Evolutionary conservation across 2,113 vertebrate genomes (phyloP), one percentile per base, ranked within the genome.

Genomic region (Callionymus lyra): DNA sequence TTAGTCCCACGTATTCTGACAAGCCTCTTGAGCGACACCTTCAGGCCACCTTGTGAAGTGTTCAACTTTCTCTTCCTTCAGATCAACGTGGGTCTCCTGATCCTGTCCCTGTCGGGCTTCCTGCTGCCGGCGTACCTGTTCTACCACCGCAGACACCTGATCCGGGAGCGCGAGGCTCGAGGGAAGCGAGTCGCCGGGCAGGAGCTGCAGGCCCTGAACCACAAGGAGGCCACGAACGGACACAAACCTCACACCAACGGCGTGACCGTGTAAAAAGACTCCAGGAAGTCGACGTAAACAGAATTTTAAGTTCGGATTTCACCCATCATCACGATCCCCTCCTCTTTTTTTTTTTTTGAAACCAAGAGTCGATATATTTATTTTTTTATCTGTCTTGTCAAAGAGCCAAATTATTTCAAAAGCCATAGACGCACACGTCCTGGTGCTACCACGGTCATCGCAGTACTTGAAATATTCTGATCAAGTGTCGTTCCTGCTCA

Each of bases 51-150:
- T n/a, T n/a, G n/a, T n/a, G n/a, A n/a, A n/a, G n/a, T n/a, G 5
- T 39, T 10, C 17, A 17, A 16, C 38, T 46, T 6, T 37, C 5
- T n/a, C 12, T 12, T 12, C 52, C 6, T 37, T 16, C 19, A 86
- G 84, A 85, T 87, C 58, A 85, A 86, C 51, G 4, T 91, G 11
- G 63, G 84, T 10, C 80, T 91, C 56, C 76, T 91, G 50, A 47
- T 91, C 35, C 53, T 78, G 56, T 90, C 90, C 0, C 16, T 90
- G 5, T 33, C 74, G 17, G 89, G 88, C 16, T 92, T 89, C 74
- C 64, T 91, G 63, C 72, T 91, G 44, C 91, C 90, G 0, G 81
- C 67, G 37, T 92, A 90, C 74, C 82, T 91, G 61, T 81, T 81
- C 63, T 84, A 79, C 70, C 86, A 84, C 62, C 79, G 86, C n/a